phyloP scores from a whole-genome alignment of 1,140 invertebrate genomes.

The Drosophila rhopaloa region DNA sequence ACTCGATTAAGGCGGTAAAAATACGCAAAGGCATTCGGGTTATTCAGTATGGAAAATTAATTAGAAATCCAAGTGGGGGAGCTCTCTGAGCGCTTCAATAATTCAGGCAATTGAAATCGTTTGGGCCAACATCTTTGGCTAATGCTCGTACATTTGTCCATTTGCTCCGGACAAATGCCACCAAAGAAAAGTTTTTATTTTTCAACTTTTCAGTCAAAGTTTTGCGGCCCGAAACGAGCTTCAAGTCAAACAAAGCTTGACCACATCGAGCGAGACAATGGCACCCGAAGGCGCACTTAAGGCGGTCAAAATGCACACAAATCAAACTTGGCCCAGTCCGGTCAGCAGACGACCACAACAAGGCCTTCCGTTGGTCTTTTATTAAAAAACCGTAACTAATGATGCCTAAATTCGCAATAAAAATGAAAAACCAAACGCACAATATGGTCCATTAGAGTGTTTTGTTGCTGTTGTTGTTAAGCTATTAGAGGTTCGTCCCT shows the following conservation, averaged over 20 bases:
- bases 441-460: conserved; percentile 79
- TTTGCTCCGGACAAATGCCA: conserved; percentile 52
- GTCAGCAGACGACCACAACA: conserved; percentile 1
- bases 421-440: conserved; percentile 73
- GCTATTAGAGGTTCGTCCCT: conserved; percentile 62
- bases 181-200: conserved; percentile 58
- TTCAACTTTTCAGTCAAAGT: conserved; percentile 50
- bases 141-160: conserved; percentile 68
- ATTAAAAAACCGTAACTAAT: conserved; percentile 83
- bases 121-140: conserved; percentile 45
- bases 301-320: conserved; percentile 67
- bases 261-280: conserved; percentile 70
- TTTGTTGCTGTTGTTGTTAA: conserved; percentile 50
- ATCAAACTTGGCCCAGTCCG: conserved; percentile 65
- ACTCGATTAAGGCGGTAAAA: conserved; percentile 19
- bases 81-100: background rate
- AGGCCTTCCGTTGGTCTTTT: conserved; percentile 66
- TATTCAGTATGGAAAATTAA: conserved; percentile 45
- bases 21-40: conserved; percentile 23
- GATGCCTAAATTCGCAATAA: conserved; percentile 83
- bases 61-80: conserved; percentile 17
- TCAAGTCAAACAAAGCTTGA: conserved; percentile 72
- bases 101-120: conserved; percentile 20
- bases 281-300: conserved; percentile 78
- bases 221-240: conserved; percentile 35